Conservation (phyloP, 2,888 invertebrate genomes). For the Allophyes oxyacanthae region DNA sequence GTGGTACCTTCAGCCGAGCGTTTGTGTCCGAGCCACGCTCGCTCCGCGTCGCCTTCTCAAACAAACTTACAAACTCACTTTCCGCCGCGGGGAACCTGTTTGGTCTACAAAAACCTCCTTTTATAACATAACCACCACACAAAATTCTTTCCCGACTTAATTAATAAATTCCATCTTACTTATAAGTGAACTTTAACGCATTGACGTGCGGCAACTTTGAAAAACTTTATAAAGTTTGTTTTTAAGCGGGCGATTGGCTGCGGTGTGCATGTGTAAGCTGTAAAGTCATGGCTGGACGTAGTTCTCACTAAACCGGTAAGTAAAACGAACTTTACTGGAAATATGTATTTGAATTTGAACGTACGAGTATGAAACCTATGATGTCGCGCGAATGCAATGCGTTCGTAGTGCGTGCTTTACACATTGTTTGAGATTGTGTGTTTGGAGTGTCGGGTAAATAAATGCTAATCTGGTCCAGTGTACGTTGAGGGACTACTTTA, state of each 20-base stretch:
- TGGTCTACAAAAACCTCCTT: slow-evolving; percentile 65
- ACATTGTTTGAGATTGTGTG: slow-evolving; percentile 37
- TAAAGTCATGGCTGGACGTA: slow-evolving; percentile 79
- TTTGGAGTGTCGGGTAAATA: slow-evolving; percentile 30
- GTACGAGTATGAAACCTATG: slow-evolving; percentile 33
- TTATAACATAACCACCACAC: slow-evolving; percentile 63
- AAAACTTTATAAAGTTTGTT: slow-evolving; percentile 82
- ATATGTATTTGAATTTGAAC: slow-evolving; percentile 64
- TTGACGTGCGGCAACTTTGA: slow-evolving; percentile 67
- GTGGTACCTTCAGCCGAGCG: slow-evolving; percentile 74
- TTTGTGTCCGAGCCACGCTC: slow-evolving; percentile 68
- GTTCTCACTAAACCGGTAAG: slow-evolving; percentile 86
- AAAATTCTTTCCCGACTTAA: slow-evolving; percentile 64
- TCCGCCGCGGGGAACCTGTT: slow-evolving; percentile 79
- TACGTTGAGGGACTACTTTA: slow-evolving; percentile 25
- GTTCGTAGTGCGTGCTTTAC: slow-evolving; percentile 24
- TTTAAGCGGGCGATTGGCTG: slow-evolving; percentile 67
- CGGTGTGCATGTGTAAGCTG: slow-evolving; percentile 74
- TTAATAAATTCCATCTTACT: slow-evolving; percentile 57
- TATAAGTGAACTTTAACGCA: slow-evolving; percentile 61
- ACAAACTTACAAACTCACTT: slow-evolving; percentile 82
- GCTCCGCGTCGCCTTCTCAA: slow-evolving; percentile 64
- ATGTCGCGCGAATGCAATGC: slow-evolving; percentile 31
- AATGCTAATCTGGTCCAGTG: slow-evolving; percentile 55
- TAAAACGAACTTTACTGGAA: slow-evolving; percentile 80